Evolutionary conservation across 2,888 invertebrate species (phyloP).

Genomic region (Plagodis pulveraria): DNA sequence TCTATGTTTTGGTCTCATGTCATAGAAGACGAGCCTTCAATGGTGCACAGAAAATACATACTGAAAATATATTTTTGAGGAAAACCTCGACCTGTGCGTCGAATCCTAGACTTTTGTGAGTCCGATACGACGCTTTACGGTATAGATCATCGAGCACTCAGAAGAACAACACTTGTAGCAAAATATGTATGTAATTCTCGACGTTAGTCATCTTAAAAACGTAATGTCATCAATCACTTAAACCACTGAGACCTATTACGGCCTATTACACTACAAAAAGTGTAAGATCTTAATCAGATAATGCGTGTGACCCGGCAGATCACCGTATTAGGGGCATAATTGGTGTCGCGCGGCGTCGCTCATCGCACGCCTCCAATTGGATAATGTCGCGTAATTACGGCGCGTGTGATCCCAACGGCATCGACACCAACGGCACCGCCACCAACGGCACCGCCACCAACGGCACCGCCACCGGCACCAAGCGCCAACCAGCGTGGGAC

Average conservation of each 20-base stretch:
- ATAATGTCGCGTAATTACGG: slow-evolving; percentile 57
- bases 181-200: neutral
- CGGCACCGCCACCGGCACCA: slow-evolving; percentile 3
- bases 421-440: slow-evolving; percentile 14
- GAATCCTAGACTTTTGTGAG: too few relatives aligned
- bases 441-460: too few relatives aligned
- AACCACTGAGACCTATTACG: slow-evolving; percentile 12
- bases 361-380: slow-evolving; percentile 48
- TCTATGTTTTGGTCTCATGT: too few relatives aligned
- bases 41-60: too few relatives aligned
- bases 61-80: too few relatives aligned
- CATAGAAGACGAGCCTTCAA: too few relatives aligned
- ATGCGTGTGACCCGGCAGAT: slow-evolving; percentile 39
- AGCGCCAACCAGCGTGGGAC: slow-evolving; percentile 2
- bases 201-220: neutral
- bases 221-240: slow-evolving; percentile 19
- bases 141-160: too few relatives aligned
- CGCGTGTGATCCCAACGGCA: slow-evolving; percentile 54
- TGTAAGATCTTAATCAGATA: slow-evolving; percentile 34
- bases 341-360: slow-evolving; percentile 42
- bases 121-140: too few relatives aligned
- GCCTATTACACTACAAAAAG: slow-evolving; percentile 23
- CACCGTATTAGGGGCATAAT: slow-evolving; percentile 57
- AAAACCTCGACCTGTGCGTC: too few relatives aligned
- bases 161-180: too few relatives aligned